Evolutionary conservation across 2,888 invertebrate genomes (phyloP), one percentile per base, ranked within the genome.

Genomic region (Ganaspis brasiliensis): DNA sequence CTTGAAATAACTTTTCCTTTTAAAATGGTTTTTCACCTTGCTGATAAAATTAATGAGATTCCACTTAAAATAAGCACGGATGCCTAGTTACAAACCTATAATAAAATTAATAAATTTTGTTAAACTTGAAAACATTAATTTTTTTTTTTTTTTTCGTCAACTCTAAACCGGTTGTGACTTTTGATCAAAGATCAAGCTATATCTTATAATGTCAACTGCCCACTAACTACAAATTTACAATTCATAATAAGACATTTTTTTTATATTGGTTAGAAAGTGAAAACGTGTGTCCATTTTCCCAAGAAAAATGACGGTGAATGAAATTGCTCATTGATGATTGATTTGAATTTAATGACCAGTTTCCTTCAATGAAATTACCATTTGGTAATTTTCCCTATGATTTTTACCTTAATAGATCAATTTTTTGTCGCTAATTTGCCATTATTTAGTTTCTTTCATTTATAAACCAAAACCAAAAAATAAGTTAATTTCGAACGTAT

Each of bases 251-350:
- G 9, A 52, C 16, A 9, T 49, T 1, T 16, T 49, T 49, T 52
- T 52, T 52, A 19, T 52, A 19, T 8, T 19, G 9, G 0, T 21
- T n/a, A 19, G 52, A 52, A 52, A 52, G 52, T 52, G 52, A 52
- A 52, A 52, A 52, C 52, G 16, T 16, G 0, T 52, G 9, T 9
- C 4, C 19, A 52, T 52, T 52, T 52, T 8, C 52, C 0, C 9
- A 19, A 16, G 16, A 19, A 5, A n/a, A 8, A 19, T 2, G 52
- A 2, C 1, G 19, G 52, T 52, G 52, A 19, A 16, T 16, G 52
- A 52, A 52, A 52, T 52, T 52, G 52, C 52, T 52, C 19, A 52
- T 9, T 52, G 16, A 52, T 52, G 52, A 52, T 52, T 52, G n/a
- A 52, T 19, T 52, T 52, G 19, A 9, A 52, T 9, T 16, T 52